phyloP scores from a whole-genome alignment of 2,797 vertebrate species.

The Phataginus tetradactyla region DNA sequence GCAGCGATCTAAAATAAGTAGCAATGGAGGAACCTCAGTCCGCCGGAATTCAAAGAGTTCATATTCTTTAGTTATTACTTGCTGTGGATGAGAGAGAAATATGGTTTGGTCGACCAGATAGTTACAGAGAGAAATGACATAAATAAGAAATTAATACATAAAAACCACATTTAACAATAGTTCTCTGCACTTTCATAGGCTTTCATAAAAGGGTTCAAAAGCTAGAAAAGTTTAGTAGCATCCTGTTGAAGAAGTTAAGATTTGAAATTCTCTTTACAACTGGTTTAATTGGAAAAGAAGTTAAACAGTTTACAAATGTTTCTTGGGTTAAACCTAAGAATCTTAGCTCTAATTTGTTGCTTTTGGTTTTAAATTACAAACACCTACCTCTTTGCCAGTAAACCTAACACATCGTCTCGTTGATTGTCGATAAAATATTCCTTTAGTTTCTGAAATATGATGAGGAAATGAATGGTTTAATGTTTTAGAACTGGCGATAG shows the following conservation, averaged over 20 bases:
- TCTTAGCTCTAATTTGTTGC: constrained; percentile 16
- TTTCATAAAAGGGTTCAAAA: constrained; percentile 39
- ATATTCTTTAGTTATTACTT: constrained; percentile 98
- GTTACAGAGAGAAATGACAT: not conserved
- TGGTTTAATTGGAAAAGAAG: constrained; percentile 18
- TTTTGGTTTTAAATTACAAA: constrained; percentile 43
- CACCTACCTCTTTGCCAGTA: constrained; percentile 31
- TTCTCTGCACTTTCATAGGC: not conserved
- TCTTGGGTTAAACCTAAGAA: constrained; percentile 37
- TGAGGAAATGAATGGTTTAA: not conserved
- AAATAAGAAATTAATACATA: not conserved
- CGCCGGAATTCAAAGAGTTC: constrained; percentile 98
- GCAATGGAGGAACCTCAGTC: constrained; percentile 95
- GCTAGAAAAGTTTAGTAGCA: constrained; percentile 2
- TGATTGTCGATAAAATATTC: constrained; percentile 8
- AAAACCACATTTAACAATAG: not conserved
- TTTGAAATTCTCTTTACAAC: constrained; percentile 40
- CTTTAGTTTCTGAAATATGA: constrained; percentile 37
- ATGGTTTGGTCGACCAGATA: not conserved
- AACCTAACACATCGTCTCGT: constrained; percentile 27
- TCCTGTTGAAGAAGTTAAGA: not conserved
- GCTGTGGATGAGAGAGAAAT: constrained; percentile 85
- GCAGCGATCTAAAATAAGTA: constrained; percentile 94
- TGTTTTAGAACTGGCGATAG: not conserved
- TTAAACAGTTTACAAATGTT: constrained; percentile 42